These are phyloP conservation scores for Goniozus legneri DNA, from an alignment of 1,140 invertebrate species.

Conservation along the genomic window DNA sequence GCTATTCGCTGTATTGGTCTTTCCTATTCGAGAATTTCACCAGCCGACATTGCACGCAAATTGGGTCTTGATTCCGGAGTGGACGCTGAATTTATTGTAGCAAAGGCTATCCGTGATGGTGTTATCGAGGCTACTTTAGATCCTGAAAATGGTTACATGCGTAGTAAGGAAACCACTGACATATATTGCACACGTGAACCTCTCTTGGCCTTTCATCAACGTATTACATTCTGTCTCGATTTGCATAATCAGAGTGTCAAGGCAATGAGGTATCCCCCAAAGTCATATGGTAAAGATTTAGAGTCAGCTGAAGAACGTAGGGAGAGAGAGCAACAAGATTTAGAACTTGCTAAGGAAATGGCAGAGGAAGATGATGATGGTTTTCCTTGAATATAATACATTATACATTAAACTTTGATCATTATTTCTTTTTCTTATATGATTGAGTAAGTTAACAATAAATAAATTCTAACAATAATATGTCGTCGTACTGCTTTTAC, in stretches of 20 bases:
- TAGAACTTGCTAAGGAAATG: slow-evolving; percentile 98
- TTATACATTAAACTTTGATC: no score
- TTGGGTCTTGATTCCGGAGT: slow-evolving; percentile 90
- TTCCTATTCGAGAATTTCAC: slow-evolving; percentile 95
- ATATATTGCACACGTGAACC: slow-evolving; percentile 97
- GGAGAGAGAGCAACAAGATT: slow-evolving; percentile 94
- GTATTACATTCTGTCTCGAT: slow-evolving; percentile 96
- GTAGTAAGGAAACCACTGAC: slow-evolving; percentile 95
- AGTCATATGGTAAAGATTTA: slow-evolving; percentile 96
- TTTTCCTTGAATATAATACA: slow-evolving; percentile 63
- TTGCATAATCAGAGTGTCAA: slow-evolving; percentile 97
- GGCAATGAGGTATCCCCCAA: slow-evolving; percentile 98
- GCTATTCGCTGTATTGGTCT: slow-evolving; percentile 95
- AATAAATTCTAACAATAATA: no score
- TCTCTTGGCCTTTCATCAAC: slow-evolving; percentile 93
- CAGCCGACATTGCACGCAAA: slow-evolving; percentile 91
- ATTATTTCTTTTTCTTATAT: no score
- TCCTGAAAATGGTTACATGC: slow-evolving; percentile 93
- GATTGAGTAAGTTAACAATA: background rate
- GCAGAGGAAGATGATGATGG: slow-evolving; percentile 97
- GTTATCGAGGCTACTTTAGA: slow-evolving; percentile 97
- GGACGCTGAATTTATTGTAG: slow-evolving; percentile 99
- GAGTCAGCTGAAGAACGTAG: slow-evolving; percentile 96
- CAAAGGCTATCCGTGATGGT: slow-evolving; percentile 98
- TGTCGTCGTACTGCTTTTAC: no score